These are phyloP conservation scores for Cassiopea andromeda DNA, from an alignment of 30 jellyfish, hydroid and myxozoan species.

Conservation along the genomic window DNA sequence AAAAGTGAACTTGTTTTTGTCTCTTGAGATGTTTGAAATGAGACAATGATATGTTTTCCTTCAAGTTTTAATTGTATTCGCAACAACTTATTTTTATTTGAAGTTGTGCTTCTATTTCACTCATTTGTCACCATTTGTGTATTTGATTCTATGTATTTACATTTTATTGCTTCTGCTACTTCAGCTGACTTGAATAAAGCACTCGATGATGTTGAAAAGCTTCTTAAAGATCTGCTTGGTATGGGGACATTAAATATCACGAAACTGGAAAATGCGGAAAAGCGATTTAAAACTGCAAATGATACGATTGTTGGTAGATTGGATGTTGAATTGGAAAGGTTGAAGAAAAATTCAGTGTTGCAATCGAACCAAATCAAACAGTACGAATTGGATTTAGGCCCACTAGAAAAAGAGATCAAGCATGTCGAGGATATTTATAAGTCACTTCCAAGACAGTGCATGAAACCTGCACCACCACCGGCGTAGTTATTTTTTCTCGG, in stretches of 20 bases:
- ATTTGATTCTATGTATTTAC: neutral
- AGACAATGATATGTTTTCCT: too few species aligned
- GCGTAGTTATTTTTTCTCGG: neutral
- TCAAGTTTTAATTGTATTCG: too few species aligned
- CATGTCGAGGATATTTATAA: constrained; percentile 55
- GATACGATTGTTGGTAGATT: constrained; percentile 56
- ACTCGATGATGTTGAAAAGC: constrained; percentile 74
- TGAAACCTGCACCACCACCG: constrained; percentile 33
- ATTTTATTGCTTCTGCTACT: neutral
- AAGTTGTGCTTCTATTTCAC: too few species aligned
- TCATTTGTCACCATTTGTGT: too few species aligned
- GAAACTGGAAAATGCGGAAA: constrained; percentile 89
- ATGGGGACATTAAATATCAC: constrained; percentile 67
- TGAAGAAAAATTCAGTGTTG: constrained; percentile 41
- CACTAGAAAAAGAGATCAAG: constrained; percentile 63
- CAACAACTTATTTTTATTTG: too few species aligned
- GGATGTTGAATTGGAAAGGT: constrained; percentile 67
- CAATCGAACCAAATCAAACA: constrained; percentile 45
- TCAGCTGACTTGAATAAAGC: constrained; percentile 61
- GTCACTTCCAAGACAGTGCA: constrained; percentile 66
- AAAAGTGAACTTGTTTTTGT: too few species aligned
- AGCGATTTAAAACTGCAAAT: constrained; percentile 75
- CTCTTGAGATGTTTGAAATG: too few species aligned
- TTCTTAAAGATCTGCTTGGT: constrained; percentile 64
- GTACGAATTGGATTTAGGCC: constrained; percentile 77